Conservation (phyloP, 2,888 invertebrate genomes). For the Trachelus stipa region DNA sequence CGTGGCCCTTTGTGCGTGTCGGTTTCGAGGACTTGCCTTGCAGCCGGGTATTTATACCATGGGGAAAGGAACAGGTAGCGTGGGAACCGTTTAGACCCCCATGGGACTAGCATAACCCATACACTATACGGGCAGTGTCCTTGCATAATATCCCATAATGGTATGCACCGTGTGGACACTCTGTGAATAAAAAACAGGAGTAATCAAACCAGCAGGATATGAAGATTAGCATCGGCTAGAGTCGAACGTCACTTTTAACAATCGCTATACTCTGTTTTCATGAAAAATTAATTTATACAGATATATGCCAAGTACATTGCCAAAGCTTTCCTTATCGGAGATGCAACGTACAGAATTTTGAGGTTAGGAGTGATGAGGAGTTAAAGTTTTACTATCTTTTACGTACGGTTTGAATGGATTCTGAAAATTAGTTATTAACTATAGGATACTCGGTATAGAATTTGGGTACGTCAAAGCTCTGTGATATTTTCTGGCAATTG, state of each 20-base stretch:
- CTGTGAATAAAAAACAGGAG: neutral
- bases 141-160: neutral
- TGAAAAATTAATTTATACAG: neutral
- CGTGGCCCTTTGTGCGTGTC: neutral
- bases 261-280: neutral
- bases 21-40: conserved; percentile 22
- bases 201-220: neutral
- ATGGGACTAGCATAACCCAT: conserved; percentile 33
- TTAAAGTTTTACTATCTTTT: neutral
- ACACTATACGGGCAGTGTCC: neutral
- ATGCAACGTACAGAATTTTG: neutral
- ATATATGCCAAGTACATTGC: neutral
- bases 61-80: conserved; percentile 58
- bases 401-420: neutral
- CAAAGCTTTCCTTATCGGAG: neutral
- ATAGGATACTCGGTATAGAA: neutral
- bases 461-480: neutral
- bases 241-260: neutral
- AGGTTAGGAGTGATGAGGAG: neutral
- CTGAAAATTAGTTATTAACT: neutral
- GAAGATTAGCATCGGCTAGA: neutral
- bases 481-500: conserved; percentile 17
- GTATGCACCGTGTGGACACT: neutral
- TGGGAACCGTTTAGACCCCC: conserved; percentile 63
- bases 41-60: conserved; percentile 36